Evolutionary conservation across 1,140 invertebrate genomes (phyloP).

Genomic region (Teleopsis dalmanni): DNA sequence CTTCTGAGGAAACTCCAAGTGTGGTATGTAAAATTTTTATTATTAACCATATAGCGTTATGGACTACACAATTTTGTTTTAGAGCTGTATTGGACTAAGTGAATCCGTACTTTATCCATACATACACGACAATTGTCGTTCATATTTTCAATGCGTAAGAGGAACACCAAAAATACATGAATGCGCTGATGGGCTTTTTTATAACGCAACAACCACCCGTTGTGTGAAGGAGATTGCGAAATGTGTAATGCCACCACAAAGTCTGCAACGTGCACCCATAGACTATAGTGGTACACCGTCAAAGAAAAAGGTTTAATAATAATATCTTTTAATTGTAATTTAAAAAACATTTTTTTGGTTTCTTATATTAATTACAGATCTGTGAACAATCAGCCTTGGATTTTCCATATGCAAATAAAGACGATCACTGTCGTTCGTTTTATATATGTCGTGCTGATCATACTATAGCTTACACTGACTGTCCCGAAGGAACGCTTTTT

Average conservation of each 20-base stretch:
- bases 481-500: slow-evolving; percentile 3
- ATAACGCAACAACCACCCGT: neutral
- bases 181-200: slow-evolving; percentile 12
- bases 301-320: neutral
- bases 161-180: slow-evolving; percentile 7
- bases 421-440: slow-evolving; percentile 5
- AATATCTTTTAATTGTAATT: neutral
- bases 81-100: slow-evolving; percentile 9
- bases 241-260: slow-evolving; percentile 3
- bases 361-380: neutral
- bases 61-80: neutral
- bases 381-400: neutral
- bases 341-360: too few species aligned
- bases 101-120: slow-evolving; percentile 12
- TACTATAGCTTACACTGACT: neutral
- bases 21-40: slow-evolving; percentile 6
- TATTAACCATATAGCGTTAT: neutral
- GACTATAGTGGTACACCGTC: neutral
- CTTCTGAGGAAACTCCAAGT: neutral
- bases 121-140: slow-evolving; percentile 8
- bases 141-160: slow-evolving; percentile 14
- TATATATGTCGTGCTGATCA: slow-evolving; percentile 6
- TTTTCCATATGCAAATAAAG: slow-evolving; percentile 1
- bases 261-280: neutral
- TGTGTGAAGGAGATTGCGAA: slow-evolving; percentile 8